phyloP scores from a whole-genome alignment of 1,140 invertebrate genomes.

The Cherax destructor region DNA sequence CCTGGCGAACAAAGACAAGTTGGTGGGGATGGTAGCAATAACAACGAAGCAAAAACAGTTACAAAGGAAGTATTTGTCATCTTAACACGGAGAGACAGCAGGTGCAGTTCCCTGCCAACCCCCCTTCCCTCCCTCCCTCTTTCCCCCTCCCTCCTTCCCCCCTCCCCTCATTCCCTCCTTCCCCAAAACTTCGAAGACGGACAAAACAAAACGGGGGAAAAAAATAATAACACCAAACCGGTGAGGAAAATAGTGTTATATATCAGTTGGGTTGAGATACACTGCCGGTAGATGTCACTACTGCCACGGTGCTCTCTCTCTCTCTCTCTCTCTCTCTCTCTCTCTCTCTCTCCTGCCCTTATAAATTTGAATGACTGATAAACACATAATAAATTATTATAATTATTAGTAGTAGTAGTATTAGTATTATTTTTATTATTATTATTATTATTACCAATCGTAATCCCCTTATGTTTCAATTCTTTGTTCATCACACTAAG shows the following conservation, averaged over 20 bases:
- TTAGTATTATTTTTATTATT: no score
- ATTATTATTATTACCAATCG: no score
- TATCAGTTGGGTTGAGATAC: neutral
- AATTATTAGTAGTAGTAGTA: no score
- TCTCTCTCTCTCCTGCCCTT: neutral
- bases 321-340: conserved; percentile 1
- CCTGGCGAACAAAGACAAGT: no score
- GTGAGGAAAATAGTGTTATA: neutral
- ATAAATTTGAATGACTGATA: no score
- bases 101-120: neutral
- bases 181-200: neutral
- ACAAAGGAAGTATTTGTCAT: neutral
- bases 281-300: neutral
- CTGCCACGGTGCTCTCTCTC: neutral
- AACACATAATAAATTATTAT: no score
- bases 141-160: neutral
- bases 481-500: no score
- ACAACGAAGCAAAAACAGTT: no score
- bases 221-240: neutral
- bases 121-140: conserved; percentile 5
- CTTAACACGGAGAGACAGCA: neutral
- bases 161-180: no score
- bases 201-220: neutral
- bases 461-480: no score
- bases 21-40: no score